Conservation (phyloP, 64 coral and sea anemone species). For the Astreopora myriophthalma region DNA sequence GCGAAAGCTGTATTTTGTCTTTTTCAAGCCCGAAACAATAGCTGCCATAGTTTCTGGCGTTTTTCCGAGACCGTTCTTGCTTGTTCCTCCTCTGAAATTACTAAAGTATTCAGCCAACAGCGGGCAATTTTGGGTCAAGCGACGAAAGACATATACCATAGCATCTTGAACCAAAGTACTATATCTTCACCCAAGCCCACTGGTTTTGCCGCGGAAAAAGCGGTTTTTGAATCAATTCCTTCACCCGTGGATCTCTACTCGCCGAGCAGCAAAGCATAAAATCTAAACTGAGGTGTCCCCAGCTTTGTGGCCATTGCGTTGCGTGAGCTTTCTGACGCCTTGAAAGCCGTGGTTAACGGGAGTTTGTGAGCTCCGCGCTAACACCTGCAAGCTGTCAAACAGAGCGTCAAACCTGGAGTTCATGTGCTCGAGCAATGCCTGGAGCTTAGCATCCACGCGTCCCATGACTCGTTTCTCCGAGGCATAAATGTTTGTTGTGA, state of each 20-base stretch:
- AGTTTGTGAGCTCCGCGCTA: background rate
- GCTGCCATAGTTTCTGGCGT: too few relatives aligned
- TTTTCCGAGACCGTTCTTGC: too few relatives aligned
- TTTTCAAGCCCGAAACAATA: too few relatives aligned
- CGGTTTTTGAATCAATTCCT: background rate
- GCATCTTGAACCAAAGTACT: too few relatives aligned
- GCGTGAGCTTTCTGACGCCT: background rate
- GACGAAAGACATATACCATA: too few relatives aligned
- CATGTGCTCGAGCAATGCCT: slow-evolving; percentile 75
- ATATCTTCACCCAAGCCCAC: too few relatives aligned
- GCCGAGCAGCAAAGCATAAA: background rate
- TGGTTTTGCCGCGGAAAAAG: background rate
- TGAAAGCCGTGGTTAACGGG: slow-evolving; percentile 5
- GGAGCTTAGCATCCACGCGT: slow-evolving; percentile 81
- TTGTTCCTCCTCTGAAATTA: too few relatives aligned
- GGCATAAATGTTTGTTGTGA: slow-evolving; percentile 92
- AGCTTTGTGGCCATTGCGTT: background rate
- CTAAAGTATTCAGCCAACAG: too few relatives aligned
- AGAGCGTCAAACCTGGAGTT: slow-evolving; percentile 81
- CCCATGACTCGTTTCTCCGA: slow-evolving; percentile 94
- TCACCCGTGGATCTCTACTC: background rate
- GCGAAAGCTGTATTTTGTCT: too few relatives aligned
- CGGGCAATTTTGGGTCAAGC: too few relatives aligned
- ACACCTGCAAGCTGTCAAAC: slow-evolving; percentile 50
- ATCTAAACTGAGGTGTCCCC: slow-evolving; percentile 8